Evolutionary conservation across 2,888 invertebrate genomes (phyloP), one percentile per base, ranked within the genome.

Genomic region (Rotaria socialis): DNA sequence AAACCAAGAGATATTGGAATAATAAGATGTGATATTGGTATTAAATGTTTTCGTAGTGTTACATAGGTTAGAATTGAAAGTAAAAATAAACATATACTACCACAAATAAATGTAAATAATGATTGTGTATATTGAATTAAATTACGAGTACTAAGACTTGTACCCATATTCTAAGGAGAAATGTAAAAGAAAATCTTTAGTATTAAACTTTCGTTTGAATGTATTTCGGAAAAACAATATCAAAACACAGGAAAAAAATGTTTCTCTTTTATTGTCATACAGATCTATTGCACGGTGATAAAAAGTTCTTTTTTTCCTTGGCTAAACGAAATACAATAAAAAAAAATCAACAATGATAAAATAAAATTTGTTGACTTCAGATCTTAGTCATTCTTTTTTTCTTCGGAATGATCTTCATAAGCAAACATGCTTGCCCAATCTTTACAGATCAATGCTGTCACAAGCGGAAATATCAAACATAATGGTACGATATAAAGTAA

Each of bases 401-500:
- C 67, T 16, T 0, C 8, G 11, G 43, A 80, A 84, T 86, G 86
- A 60, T 86, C 85, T 80, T 85, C 75, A 85, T 86, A 86, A 35
- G 58, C 47, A 75, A 86, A 86, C 86, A 86, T 86, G 8, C 22
- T 58, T 47, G 74, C 41, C 11, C 85, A 60, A 80, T 86, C 86
- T 19, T 75, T 75, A 55, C 85, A 58, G 27, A 86, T 52, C 19
- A 85, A 84, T 85, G 86, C 86, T 14, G 85, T 80, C 2, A 75
- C 11, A 35, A 86, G 27, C 43, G 85, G 86, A 47, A 84, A 84
- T n/a, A 86, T 58, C 27, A 86, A 85, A 56, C 86, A 86, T 80
- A 96, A 95, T 11, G 99, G 99, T 88, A 99, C 99, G 88, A 99
- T 93, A 92, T 99, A 99, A 89, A 99, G 92, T 87, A 99, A 93